These are phyloP conservation scores for Heliopora coerulea DNA, from an alignment of 92 coral and sea anemone species.

Conservation along the genomic window DNA sequence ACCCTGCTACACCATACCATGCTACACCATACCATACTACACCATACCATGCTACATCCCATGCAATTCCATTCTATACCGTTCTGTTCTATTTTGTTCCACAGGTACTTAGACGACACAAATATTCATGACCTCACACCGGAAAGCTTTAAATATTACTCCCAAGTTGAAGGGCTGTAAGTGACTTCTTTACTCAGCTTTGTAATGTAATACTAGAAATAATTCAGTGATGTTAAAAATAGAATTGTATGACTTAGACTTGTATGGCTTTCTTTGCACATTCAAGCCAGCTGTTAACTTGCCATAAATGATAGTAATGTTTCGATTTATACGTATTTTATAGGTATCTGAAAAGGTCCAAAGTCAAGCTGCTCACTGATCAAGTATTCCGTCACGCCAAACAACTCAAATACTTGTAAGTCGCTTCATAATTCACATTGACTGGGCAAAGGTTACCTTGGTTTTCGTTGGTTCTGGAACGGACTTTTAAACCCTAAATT, in stretches of 20 bases:
- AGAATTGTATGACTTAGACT: background rate
- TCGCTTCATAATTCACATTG: too few relatives aligned
- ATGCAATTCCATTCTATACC: too few relatives aligned
- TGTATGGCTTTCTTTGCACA: too few relatives aligned
- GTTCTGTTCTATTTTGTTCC: too few relatives aligned
- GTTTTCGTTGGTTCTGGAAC: too few relatives aligned
- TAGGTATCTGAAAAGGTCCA: slow-evolving; percentile 58
- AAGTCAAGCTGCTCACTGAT: slow-evolving; percentile 40
- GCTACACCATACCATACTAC: too few relatives aligned
- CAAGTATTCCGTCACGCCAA: slow-evolving; percentile 47
- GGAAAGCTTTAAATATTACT: slow-evolving; percentile 49
- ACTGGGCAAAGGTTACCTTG: too few relatives aligned
- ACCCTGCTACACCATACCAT: too few relatives aligned
- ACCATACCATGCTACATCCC: too few relatives aligned
- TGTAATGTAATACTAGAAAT: background rate
- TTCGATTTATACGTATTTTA: background rate
- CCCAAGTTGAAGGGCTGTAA: slow-evolving; percentile 56
- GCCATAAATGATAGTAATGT: background rate
- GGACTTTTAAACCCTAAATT: too few relatives aligned
- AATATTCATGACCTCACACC: slow-evolving; percentile 40
- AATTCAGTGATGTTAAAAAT: background rate
- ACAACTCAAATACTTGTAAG: slow-evolving; percentile 51
- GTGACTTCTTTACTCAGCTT: slow-evolving; percentile 20
- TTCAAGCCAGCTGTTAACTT: too few relatives aligned
- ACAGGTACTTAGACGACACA: slow-evolving; percentile 45